These are phyloP conservation scores for Pristionchus entomophagus DNA, from an alignment of 2,888 invertebrate genomes.

Conservation along the genomic window DNA sequence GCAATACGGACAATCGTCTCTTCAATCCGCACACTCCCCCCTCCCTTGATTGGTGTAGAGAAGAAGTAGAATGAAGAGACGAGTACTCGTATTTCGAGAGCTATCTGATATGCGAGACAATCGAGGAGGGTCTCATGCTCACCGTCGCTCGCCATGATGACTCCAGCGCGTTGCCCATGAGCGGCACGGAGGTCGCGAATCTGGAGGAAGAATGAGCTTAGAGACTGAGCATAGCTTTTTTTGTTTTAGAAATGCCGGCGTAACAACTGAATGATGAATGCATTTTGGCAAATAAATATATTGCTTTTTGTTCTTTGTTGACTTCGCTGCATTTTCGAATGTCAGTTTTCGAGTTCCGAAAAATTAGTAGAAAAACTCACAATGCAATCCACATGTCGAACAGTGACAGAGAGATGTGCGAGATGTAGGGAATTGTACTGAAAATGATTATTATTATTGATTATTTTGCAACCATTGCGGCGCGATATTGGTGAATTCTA, in stretches of 20 bases:
- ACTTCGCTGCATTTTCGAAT: not conserved
- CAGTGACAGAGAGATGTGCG: not conserved
- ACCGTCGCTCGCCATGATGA: not conserved
- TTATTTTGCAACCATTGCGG: no score
- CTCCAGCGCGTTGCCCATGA: conserved; percentile 6
- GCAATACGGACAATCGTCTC: no score
- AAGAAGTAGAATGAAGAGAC: no score
- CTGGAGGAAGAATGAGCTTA: not conserved
- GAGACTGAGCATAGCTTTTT: not conserved
- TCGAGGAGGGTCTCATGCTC: no score
- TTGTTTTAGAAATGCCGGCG: no score
- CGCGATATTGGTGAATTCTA: no score
- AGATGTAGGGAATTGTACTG: conserved; percentile 18
- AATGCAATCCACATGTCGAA: conserved; percentile 45
- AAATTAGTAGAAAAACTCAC: not conserved
- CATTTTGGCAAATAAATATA: no score
- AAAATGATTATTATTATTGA: not conserved
- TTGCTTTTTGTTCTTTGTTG: not conserved
- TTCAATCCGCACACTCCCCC: no score
- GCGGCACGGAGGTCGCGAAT: conserved; percentile 27
- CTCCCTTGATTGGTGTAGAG: no score
- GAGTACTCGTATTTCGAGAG: no score
- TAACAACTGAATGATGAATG: no score
- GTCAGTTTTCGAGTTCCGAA: not conserved
- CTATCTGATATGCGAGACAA: no score